Conservation (phyloP, 2,113 vertebrate genomes). For the Boleophthalmus pectinirostris region DNA sequence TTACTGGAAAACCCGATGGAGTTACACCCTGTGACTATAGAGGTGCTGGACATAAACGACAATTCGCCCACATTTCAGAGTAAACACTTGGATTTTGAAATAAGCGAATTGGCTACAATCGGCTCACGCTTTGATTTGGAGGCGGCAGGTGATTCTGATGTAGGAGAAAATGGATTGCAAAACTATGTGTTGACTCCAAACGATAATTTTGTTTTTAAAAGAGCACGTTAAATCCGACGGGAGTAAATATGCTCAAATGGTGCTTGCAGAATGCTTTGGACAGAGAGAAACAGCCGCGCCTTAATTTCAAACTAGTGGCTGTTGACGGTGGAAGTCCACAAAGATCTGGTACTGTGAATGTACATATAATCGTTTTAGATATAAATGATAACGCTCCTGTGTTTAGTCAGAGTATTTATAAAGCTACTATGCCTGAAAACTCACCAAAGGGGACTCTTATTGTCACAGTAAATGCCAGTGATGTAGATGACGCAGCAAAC, state of each 20-base stretch:
- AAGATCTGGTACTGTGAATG: slow-evolving; percentile 60
- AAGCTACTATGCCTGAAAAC: slow-evolving; percentile 50
- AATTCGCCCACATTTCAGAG: slow-evolving; percentile 43
- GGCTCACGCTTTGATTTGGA: slow-evolving; percentile 79
- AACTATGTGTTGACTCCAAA: slow-evolving; percentile 72
- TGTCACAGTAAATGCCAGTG: slow-evolving; percentile 42
- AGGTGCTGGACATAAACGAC: slow-evolving; percentile 59
- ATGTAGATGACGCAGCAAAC: slow-evolving; percentile 50
- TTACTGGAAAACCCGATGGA: slow-evolving; percentile 71
- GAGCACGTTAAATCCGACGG: slow-evolving; percentile 61
- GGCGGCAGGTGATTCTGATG: slow-evolving; percentile 70
- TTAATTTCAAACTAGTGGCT: slow-evolving; percentile 56
- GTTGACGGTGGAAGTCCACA: slow-evolving; percentile 64
- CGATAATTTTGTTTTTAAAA: slow-evolving; percentile 62
- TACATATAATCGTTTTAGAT: slow-evolving; percentile 54
- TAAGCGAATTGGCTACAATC: slow-evolving; percentile 68
- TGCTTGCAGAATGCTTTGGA: slow-evolving; percentile 76
- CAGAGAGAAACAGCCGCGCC: slow-evolving; percentile 39
- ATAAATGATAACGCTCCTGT: slow-evolving; percentile 57
- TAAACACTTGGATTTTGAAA: slow-evolving; percentile 73
- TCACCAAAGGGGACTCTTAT: slow-evolving; percentile 20
- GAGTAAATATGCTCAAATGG: slow-evolving; percentile 60
- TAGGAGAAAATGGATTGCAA: slow-evolving; percentile 69
- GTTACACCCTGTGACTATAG: slow-evolving; percentile 44
- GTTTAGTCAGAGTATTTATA: slow-evolving; percentile 57